Percentiles rank a stretch among this genome's conserved stretches.
phyloP scores from a whole-genome alignment of 1,140 invertebrate species.

The Lamellibrachia luymesi region DNA sequence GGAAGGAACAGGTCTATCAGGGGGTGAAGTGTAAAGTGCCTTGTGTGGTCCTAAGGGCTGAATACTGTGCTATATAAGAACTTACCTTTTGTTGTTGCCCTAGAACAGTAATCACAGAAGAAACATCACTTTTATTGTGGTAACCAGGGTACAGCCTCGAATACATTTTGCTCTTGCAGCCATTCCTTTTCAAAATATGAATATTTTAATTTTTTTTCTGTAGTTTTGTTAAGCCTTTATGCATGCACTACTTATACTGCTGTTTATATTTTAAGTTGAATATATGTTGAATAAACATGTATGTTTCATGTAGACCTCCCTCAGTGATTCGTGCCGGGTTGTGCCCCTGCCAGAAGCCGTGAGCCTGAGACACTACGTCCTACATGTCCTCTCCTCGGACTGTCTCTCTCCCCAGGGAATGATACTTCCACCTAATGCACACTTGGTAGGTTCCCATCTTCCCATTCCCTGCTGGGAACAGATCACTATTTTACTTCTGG shows the following conservation, averaged over 20 bases:
- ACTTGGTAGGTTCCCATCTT: background rate
- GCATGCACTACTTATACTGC: background rate
- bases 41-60: too few relatives aligned
- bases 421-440: background rate
- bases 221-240: background rate
- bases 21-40: too few relatives aligned
- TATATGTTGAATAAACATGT: constrained; percentile 3
- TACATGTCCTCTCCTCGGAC: background rate
- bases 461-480: background rate
- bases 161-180: too few relatives aligned
- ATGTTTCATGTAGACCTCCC: background rate
- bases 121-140: too few relatives aligned
- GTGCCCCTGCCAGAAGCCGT: background rate
- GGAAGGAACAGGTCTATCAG: too few relatives aligned
- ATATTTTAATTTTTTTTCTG: too few relatives aligned
- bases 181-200: too few relatives aligned
- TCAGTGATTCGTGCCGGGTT: background rate
- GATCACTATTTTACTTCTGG: too few relatives aligned
- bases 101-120: too few relatives aligned
- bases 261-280: background rate
- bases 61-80: too few relatives aligned
- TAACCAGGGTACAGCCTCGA: too few relatives aligned
- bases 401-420: background rate
- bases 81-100: too few relatives aligned
- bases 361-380: background rate